These are phyloP conservation scores for Boloria euphrosyne DNA, from an alignment of 2,888 invertebrate genomes.

Conservation along the genomic window DNA sequence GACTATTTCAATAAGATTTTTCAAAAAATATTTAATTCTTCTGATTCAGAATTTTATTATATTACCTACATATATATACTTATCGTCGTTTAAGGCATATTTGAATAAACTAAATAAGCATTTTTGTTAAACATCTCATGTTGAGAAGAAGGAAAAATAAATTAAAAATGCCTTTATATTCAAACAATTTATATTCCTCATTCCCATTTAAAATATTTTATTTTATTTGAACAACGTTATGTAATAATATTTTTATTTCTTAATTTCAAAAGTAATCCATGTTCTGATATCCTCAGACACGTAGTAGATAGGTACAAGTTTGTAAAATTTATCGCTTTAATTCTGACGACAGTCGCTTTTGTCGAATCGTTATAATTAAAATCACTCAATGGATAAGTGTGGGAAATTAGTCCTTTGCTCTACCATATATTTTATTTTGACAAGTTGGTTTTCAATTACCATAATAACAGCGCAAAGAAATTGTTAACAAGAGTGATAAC, in stretches of 20 bases:
- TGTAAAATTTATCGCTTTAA: slow-evolving; percentile 53
- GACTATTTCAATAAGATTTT: no score
- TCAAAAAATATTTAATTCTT: no score
- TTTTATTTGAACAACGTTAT: not conserved
- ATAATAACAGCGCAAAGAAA: slow-evolving; percentile 59
- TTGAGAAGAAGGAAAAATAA: no score
- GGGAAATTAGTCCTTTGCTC: slow-evolving; percentile 66
- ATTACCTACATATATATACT: no score
- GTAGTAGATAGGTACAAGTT: slow-evolving; percentile 44
- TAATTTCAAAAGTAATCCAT: slow-evolving; percentile 53
- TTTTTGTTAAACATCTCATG: no score
- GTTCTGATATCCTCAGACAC: slow-evolving; percentile 67
- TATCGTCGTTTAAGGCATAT: no score
- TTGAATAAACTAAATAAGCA: no score
- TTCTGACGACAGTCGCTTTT: slow-evolving; percentile 49
- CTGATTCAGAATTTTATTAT: no score
- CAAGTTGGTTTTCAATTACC: slow-evolving; percentile 71
- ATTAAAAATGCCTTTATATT: not conserved
- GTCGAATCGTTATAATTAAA: slow-evolving; percentile 50
- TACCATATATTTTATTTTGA: slow-evolving; percentile 69
- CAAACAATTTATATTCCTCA: not conserved
- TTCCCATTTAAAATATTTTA: no score
- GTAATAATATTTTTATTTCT: slow-evolving; percentile 5
- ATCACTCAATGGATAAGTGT: slow-evolving; percentile 57
- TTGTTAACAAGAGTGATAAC: slow-evolving; percentile 62